Conservation (phyloP, 2,888 invertebrate genomes). For the Caenorhabditis doughertyi region DNA sequence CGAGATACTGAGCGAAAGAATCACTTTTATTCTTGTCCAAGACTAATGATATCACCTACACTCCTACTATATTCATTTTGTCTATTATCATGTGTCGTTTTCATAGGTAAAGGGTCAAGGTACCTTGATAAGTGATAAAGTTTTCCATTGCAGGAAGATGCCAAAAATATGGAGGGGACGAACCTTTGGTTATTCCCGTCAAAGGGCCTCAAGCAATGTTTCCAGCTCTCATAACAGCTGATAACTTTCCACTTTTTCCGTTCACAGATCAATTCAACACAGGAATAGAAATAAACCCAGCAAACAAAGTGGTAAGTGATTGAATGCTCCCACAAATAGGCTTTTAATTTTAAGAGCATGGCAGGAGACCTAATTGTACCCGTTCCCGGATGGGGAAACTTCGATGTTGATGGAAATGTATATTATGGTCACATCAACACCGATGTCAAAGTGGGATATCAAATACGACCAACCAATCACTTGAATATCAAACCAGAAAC, state of each 20-base stretch:
- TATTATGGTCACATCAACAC: constrained; percentile 75
- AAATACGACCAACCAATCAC: constrained; percentile 77
- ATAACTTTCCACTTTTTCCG: constrained; percentile 79
- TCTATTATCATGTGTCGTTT: background rate
- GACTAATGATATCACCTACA: constrained; percentile 15
- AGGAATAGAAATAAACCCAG: constrained; percentile 78
- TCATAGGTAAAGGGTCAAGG: background rate
- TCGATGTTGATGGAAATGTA: constrained; percentile 78
- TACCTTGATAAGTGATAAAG: no score
- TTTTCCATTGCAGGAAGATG: constrained; percentile 41
- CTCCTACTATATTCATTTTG: constrained; percentile 1
- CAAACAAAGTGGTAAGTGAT: constrained; percentile 78
- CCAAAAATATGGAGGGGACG: constrained; percentile 77
- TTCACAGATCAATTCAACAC: constrained; percentile 80
- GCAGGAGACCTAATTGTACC: constrained; percentile 79
- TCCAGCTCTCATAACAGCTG: constrained; percentile 78
- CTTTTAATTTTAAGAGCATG: constrained; percentile 67
- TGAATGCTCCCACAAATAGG: background rate
- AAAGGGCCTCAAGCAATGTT: constrained; percentile 75
- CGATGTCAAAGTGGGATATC: constrained; percentile 76
- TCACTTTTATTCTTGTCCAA: constrained; percentile 7
- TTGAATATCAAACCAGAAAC: constrained; percentile 79
- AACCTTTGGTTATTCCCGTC: constrained; percentile 76
- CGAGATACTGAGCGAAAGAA: constrained; percentile 26
- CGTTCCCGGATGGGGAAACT: constrained; percentile 81